Evolutionary conservation across 1,140 invertebrate genomes (phyloP).

Genomic region (Periplaneta americana): DNA sequence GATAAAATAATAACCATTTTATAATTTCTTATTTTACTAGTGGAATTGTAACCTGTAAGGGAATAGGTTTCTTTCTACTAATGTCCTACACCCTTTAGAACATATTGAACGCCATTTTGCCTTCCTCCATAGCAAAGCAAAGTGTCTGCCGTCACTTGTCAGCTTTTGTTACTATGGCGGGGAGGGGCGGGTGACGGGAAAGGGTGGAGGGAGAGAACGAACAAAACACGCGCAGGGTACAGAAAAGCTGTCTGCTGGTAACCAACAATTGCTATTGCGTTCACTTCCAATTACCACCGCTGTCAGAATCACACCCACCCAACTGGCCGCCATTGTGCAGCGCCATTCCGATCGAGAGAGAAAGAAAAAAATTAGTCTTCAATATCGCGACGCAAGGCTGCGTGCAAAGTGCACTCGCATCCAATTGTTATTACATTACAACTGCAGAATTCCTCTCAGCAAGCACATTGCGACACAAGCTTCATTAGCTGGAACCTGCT

Average conservation of each 20-base stretch:
- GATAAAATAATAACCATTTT: neutral
- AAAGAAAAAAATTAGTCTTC: neutral
- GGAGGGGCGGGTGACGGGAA: neutral
- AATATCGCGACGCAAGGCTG: neutral
- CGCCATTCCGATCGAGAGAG: neutral
- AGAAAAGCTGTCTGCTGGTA: neutral
- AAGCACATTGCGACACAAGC: too few species aligned
- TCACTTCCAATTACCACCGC: neutral
- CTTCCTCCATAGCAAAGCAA: neutral
- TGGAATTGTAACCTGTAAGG: neutral
- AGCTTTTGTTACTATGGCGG: neutral
- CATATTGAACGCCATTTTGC: neutral
- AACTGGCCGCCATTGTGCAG: neutral
- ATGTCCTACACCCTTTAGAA: neutral
- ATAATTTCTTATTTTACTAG: neutral
- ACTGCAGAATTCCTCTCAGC: too few species aligned
- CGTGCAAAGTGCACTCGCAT: too few species aligned
- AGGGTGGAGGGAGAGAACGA: neutral
- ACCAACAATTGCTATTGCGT: neutral
- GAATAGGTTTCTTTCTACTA: too few species aligned
- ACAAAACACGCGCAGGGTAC: neutral
- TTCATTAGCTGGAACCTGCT: too few species aligned
- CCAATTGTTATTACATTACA: too few species aligned
- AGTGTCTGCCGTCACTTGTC: neutral
- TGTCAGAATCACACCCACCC: neutral